Evolutionary conservation across 2,888 invertebrate species (phyloP).

Genomic region (Neoitamus cyanurus): DNA sequence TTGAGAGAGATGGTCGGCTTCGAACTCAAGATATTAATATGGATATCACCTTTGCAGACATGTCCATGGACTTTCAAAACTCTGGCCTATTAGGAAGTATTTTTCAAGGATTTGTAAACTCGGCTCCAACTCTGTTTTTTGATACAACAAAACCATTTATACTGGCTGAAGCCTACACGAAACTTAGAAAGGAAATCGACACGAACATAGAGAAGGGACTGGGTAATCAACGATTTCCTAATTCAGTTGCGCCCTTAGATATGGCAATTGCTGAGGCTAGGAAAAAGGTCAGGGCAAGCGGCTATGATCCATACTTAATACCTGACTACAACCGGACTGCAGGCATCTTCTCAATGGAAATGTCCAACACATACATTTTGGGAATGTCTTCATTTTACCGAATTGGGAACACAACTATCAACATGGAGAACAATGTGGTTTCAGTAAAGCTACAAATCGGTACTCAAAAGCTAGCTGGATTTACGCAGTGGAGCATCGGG

Average conservation of each 20-base stretch:
- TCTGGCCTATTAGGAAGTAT: slow-evolving; percentile 78
- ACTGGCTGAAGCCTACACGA: slow-evolving; percentile 80
- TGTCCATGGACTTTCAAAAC: slow-evolving; percentile 85
- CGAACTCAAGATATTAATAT: slow-evolving; percentile 82
- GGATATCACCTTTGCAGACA: slow-evolving; percentile 80
- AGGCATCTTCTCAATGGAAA: slow-evolving; percentile 76
- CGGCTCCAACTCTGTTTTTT: slow-evolving; percentile 83
- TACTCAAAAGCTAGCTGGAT: slow-evolving; percentile 81
- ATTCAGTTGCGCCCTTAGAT: slow-evolving; percentile 87
- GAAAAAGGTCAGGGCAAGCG: slow-evolving; percentile 72
- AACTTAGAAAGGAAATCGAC: slow-evolving; percentile 79
- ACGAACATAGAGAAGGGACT: slow-evolving; percentile 77
- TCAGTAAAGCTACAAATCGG: slow-evolving; percentile 74
- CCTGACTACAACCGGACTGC: slow-evolving; percentile 78
- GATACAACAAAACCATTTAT: slow-evolving; percentile 89
- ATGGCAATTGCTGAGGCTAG: slow-evolving; percentile 82
- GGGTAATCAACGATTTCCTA: slow-evolving; percentile 79
- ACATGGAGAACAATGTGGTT: slow-evolving; percentile 78
- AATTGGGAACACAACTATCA: slow-evolving; percentile 80
- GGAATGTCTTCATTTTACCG: slow-evolving; percentile 86
- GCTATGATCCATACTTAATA: slow-evolving; percentile 81
- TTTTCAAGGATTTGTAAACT: slow-evolving; percentile 81
- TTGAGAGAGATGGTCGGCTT: slow-evolving; percentile 79
- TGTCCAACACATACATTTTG: slow-evolving; percentile 80
- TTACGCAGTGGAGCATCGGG: slow-evolving; percentile 82